A percentile compares a stretch with the other conserved stretches of the same genome.
Conservation (phyloP, 2,113 vertebrate species). For the Gymnorhina tibicen region DNA sequence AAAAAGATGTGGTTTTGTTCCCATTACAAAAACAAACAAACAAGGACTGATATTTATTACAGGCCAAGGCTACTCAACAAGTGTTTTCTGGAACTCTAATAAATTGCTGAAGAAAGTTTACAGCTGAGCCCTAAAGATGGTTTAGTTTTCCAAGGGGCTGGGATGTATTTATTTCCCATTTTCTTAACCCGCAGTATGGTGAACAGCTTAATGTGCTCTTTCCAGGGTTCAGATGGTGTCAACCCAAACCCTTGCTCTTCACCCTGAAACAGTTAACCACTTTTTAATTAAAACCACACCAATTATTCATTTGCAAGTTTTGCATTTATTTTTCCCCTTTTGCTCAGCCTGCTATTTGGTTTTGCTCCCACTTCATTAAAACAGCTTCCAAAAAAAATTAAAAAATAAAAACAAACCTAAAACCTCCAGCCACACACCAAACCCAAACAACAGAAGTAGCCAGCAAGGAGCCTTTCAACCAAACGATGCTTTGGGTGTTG, state of each 20-base stretch:
- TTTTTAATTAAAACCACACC: conserved; percentile 66
- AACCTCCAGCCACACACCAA: neutral
- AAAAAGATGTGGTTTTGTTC: conserved; percentile 55
- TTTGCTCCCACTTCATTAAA: conserved; percentile 63
- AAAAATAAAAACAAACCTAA: neutral
- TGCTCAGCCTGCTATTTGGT: conserved; percentile 29
- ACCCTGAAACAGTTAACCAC: conserved; percentile 48
- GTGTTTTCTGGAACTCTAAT: conserved; percentile 48
- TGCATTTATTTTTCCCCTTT: conserved; percentile 58
- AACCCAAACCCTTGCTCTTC: conserved; percentile 51
- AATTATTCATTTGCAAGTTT: conserved; percentile 65
- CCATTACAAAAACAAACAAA: conserved; percentile 66
- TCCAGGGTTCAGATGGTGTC: conserved; percentile 36
- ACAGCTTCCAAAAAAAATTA: neutral
- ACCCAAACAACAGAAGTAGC: conserved; percentile 34
- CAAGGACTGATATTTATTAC: conserved; percentile 61
- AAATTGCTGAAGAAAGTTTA: conserved; percentile 63
- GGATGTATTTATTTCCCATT: conserved; percentile 67
- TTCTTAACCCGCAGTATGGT: conserved; percentile 56
- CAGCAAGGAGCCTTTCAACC: neutral
- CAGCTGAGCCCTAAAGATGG: conserved; percentile 47
- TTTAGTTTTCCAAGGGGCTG: conserved; percentile 60
- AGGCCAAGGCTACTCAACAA: conserved; percentile 24
- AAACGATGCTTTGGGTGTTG: neutral
- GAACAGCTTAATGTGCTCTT: conserved; percentile 42